Conservation (phyloP, 2,797 vertebrate species). For the Rallus crepitans region DNA sequence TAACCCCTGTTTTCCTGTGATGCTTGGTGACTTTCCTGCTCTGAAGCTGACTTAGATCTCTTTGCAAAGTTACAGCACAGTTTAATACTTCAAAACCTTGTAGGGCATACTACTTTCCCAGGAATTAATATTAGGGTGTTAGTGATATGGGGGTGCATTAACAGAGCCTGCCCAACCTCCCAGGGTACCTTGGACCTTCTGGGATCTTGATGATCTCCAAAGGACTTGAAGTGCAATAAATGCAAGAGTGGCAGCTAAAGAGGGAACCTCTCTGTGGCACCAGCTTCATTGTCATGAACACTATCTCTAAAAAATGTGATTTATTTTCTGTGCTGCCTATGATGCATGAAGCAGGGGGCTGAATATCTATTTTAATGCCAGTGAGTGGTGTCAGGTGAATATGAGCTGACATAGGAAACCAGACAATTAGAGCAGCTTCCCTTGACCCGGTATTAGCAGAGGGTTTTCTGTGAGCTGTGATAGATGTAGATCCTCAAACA, state of each 20-base stretch:
- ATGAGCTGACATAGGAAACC: slow-evolving; percentile 46
- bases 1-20: background rate
- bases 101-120: background rate
- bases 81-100: background rate
- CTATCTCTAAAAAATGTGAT: slow-evolving; percentile 16
- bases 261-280: background rate
- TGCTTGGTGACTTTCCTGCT: background rate
- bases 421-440: slow-evolving; percentile 72
- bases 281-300: background rate
- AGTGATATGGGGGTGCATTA: background rate
- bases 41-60: background rate
- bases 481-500: slow-evolving; percentile 60
- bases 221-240: background rate
- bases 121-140: background rate
- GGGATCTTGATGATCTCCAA: background rate
- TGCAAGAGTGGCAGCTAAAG: background rate
- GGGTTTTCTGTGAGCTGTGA: slow-evolving; percentile 48
- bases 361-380: slow-evolving; percentile 77
- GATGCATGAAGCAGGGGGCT: slow-evolving; percentile 54
- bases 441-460: slow-evolving; percentile 49
- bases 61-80: background rate
- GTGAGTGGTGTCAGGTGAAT: slow-evolving; percentile 57
- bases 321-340: slow-evolving; percentile 60
- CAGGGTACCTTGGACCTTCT: background rate
- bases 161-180: too few species aligned